These are phyloP conservation scores for Catocala nupta DNA, from an alignment of 2,888 invertebrate genomes.

Conservation along the genomic window DNA sequence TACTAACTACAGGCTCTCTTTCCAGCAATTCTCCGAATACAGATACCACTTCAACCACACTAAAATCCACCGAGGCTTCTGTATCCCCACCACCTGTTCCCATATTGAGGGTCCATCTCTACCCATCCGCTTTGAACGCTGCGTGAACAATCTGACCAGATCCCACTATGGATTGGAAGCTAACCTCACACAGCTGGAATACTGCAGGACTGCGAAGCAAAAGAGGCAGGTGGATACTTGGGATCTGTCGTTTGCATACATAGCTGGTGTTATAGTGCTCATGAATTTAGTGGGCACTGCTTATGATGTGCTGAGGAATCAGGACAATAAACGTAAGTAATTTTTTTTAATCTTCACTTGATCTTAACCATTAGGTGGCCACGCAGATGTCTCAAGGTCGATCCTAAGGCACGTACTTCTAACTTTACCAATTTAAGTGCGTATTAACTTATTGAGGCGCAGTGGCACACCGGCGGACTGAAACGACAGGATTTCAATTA, in stretches of 20 bases:
- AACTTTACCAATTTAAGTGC: too few relatives aligned
- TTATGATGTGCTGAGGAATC: conserved; percentile 54
- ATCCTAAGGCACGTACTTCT: too few relatives aligned
- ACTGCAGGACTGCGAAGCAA: conserved; percentile 47
- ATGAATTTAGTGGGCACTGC: conserved; percentile 63
- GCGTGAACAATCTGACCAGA: conserved; percentile 55
- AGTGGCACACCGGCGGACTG: too few relatives aligned
- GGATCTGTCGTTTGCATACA: conserved; percentile 49
- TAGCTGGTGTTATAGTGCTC: conserved; percentile 45
- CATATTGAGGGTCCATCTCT: conserved; percentile 32
- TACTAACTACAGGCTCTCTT: conserved; percentile 4
- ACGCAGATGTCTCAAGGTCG: too few relatives aligned
- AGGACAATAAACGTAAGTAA: conserved; percentile 52
- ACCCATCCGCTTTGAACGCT: conserved; percentile 56
- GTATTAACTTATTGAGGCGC: too few relatives aligned
- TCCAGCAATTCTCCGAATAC: conserved; percentile 61
- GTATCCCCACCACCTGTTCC: conserved; percentile 59
- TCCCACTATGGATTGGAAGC: conserved; percentile 51
- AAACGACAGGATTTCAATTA: too few relatives aligned
- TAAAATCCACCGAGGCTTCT: conserved; percentile 67
- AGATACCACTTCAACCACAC: conserved; percentile 67
- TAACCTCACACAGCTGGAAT: conserved; percentile 54
- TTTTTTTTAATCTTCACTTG: neutral
- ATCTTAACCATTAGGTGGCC: too few relatives aligned
- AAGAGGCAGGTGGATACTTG: conserved; percentile 30